Evolutionary conservation across 2,888 invertebrate genomes (phyloP).

Genomic region (Cerastoderma edule): DNA sequence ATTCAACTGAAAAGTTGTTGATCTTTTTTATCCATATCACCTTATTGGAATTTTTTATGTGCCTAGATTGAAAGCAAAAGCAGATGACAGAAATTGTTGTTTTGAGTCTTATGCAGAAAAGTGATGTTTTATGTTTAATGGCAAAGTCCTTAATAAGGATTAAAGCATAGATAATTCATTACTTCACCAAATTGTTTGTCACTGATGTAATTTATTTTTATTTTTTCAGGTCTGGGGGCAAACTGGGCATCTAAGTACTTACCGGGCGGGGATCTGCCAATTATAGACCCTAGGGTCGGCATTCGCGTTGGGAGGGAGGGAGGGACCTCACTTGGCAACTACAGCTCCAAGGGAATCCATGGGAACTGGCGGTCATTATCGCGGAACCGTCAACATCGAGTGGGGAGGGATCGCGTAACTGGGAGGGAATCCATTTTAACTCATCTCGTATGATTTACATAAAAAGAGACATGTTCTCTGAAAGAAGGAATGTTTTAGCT

Average conservation of each 20-base stretch:
- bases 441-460: slow-evolving; percentile 12
- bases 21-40: too few species aligned
- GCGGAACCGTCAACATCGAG: slow-evolving; percentile 60
- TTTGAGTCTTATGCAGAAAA: too few species aligned
- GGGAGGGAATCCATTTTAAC: slow-evolving; percentile 68
- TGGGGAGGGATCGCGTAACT: slow-evolving; percentile 74
- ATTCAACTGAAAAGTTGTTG: too few species aligned
- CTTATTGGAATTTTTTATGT: too few species aligned
- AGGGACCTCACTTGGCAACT: slow-evolving; percentile 66
- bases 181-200: too few species aligned
- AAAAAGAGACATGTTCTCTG: slow-evolving; percentile 8
- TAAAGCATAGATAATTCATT: too few species aligned
- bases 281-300: slow-evolving; percentile 64
- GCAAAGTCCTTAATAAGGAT: too few species aligned
- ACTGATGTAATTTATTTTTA: slow-evolving; percentile 20
- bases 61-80: too few species aligned
- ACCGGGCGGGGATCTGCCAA: slow-evolving; percentile 53
- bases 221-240: slow-evolving; percentile 71
- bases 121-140: too few species aligned
- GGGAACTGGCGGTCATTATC: slow-evolving; percentile 48
- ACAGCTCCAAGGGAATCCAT: slow-evolving; percentile 32
- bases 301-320: slow-evolving; percentile 75
- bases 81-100: too few species aligned
- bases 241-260: slow-evolving; percentile 68
- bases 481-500: slow-evolving; percentile 14